Percentiles rank a stretch among this genome's conserved stretches.
Evolutionary conservation across 2,888 invertebrate species (phyloP).

Genomic region (Cotesia congregata): DNA sequence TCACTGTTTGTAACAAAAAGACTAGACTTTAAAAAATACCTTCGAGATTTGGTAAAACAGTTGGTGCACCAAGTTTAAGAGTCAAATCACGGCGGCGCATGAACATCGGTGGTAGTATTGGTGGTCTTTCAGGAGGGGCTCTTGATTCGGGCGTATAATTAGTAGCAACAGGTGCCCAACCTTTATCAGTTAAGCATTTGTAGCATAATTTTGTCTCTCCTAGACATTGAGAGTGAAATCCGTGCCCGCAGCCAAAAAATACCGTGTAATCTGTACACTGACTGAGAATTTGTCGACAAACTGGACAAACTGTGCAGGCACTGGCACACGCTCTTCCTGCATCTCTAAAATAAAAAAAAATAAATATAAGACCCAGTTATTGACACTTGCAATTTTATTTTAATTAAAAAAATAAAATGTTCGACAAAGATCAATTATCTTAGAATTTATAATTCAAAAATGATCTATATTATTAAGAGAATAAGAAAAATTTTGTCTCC

Average conservation of each 20-base stretch:
- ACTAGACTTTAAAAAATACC: conserved; percentile 62
- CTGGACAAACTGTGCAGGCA: conserved; percentile 59
- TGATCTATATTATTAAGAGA: too few relatives aligned
- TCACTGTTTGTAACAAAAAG: conserved; percentile 14
- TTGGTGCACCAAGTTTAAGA: conserved; percentile 64
- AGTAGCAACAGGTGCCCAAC: conserved; percentile 63
- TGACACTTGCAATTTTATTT: neutral
- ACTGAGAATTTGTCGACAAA: conserved; percentile 62
- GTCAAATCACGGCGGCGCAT: conserved; percentile 62
- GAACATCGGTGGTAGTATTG: conserved; percentile 63
- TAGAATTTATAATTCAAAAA: too few relatives aligned
- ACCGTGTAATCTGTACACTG: conserved; percentile 61
- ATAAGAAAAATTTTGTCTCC: too few relatives aligned
- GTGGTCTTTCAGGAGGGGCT: conserved; percentile 56
- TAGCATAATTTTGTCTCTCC: conserved; percentile 64
- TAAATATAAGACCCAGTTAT: neutral
- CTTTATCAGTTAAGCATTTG: conserved; percentile 64
- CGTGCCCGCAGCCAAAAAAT: conserved; percentile 66
- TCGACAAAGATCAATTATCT: too few relatives aligned
- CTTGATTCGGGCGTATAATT: conserved; percentile 53
- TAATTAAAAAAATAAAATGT: neutral
- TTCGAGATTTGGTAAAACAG: conserved; percentile 65
- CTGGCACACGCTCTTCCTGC: conserved; percentile 63
- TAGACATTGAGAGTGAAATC: conserved; percentile 64
- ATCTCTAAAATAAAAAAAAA: conserved; percentile 52